Conservation (phyloP, 2,888 invertebrate species). For the Elaeidobius kamerunicus region DNA sequence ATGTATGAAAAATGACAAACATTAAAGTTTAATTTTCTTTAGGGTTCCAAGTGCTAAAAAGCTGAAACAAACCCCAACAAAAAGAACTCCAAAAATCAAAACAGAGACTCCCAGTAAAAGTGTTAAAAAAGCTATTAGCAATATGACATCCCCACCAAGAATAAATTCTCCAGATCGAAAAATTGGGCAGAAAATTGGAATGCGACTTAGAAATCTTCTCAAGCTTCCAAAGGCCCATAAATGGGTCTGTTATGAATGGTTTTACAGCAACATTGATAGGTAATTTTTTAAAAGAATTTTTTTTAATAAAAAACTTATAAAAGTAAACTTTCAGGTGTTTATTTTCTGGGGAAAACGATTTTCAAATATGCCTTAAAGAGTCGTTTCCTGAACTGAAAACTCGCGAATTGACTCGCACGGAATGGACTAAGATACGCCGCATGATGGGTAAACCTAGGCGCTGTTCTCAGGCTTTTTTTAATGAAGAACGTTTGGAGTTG, state of each 20-base stretch:
- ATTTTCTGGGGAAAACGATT: constrained; percentile 96
- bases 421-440: constrained; percentile 93
- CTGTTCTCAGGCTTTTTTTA: constrained; percentile 92
- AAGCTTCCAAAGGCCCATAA: constrained; percentile 98
- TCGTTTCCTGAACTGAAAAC: constrained; percentile 90
- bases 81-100: constrained; percentile 37
- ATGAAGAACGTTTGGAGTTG: constrained; percentile 88
- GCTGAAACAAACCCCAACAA: constrained; percentile 54
- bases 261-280: constrained; percentile 97
- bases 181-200: constrained; percentile 85
- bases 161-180: constrained; percentile 70
- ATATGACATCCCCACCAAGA: constrained; percentile 50
- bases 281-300: constrained; percentile 4
- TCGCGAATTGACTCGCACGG: constrained; percentile 77
- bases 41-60: constrained; percentile 69
- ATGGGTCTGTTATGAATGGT: constrained; percentile 99
- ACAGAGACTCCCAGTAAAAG: constrained; percentile 42
- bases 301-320: background rate
- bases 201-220: constrained; percentile 84
- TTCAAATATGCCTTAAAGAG: constrained; percentile 88
- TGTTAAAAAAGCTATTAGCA: constrained; percentile 39
- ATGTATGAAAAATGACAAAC: no score
- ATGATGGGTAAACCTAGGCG: constrained; percentile 97
- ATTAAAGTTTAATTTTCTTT: no score
- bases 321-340: constrained; percentile 55